Conservation (phyloP, 2,113 vertebrate genomes). For the Leucopsar rothschildi region DNA sequence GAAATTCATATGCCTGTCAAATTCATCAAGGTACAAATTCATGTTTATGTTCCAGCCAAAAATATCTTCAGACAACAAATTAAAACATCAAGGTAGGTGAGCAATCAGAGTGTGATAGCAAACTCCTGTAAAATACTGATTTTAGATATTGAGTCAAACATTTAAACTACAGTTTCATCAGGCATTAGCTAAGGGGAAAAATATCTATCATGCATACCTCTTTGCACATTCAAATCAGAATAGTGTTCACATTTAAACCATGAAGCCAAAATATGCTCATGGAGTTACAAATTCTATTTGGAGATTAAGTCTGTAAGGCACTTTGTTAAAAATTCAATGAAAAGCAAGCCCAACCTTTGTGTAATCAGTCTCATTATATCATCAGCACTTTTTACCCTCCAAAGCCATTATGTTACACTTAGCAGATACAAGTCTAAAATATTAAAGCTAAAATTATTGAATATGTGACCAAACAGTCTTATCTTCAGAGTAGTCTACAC, state of each 20-base stretch:
- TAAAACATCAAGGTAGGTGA: slow-evolving; percentile 1
- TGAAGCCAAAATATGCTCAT: slow-evolving; percentile 6
- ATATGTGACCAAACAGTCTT: background rate
- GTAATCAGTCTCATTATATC: no score
- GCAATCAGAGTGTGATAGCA: background rate
- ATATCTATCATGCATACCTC: background rate
- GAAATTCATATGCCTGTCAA: background rate
- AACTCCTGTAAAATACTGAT: background rate
- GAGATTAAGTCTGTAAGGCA: background rate
- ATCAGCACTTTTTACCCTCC: no score
- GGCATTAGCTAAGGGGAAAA: background rate
- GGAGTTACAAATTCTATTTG: background rate
- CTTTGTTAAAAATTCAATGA: background rate
- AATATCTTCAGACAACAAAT: background rate
- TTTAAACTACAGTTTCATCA: slow-evolving; percentile 8
- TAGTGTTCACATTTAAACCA: slow-evolving; percentile 13
- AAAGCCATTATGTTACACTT: slow-evolving; percentile 31
- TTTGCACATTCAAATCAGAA: slow-evolving; percentile 32
- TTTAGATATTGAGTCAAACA: background rate
- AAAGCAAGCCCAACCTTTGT: no score
- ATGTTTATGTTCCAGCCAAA: background rate
- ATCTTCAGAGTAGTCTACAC: rapidly evolving
- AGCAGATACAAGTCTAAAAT: slow-evolving; percentile 15
- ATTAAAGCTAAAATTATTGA: background rate
- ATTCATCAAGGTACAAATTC: background rate